Evolutionary conservation across 2,113 vertebrate genomes (phyloP).

Genomic region (Dicrurus megarhynchus): DNA sequence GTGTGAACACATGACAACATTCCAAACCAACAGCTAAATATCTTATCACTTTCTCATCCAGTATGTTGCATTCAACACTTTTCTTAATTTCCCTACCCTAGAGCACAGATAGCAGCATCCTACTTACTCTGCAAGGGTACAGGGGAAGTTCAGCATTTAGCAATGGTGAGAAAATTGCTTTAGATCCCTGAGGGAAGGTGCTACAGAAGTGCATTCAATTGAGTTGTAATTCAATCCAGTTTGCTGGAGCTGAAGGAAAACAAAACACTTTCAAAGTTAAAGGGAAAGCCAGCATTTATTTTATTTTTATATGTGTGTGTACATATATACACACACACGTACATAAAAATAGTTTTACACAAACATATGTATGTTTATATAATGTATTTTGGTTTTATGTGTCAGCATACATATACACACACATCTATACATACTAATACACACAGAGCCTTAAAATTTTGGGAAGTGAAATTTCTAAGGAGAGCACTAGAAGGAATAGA

Average conservation of each 20-base stretch:
- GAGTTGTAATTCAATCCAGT: not conserved
- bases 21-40: not conserved
- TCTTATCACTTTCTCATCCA: not conserved
- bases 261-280: not conserved
- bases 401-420: not conserved
- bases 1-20: not conserved
- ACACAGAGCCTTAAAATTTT: not conserved
- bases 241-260: conserved; percentile 6
- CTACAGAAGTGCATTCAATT: not conserved
- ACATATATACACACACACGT: rapidly evolving
- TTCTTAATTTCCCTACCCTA: not conserved
- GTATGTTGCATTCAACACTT: not conserved
- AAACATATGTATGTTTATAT: not conserved
- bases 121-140: not conserved
- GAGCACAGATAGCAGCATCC: not conserved
- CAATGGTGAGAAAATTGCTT: conserved; percentile 25
- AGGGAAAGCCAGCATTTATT: not conserved
- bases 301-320: not conserved
- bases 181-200: conserved; percentile 12
- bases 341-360: not conserved
- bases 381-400: not conserved
- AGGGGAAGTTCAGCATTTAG: conserved; percentile 21
- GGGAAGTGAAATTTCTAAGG: not conserved
- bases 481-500: not conserved
- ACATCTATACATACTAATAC: not conserved